phyloP scores from a whole-genome alignment of 1,140 invertebrate genomes.

The Philotrypesis tridentata region DNA sequence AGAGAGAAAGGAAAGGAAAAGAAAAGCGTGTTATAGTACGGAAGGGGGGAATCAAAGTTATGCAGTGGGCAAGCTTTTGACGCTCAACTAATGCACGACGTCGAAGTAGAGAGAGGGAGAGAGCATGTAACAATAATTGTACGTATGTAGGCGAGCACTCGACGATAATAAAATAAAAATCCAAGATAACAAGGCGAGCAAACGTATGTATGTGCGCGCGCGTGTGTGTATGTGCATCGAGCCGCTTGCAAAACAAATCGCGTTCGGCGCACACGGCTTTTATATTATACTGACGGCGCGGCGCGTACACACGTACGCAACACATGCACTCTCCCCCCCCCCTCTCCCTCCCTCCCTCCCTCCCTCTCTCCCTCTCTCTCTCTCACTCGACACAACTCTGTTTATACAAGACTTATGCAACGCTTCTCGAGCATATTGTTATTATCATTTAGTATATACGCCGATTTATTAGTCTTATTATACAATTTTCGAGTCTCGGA shows the following conservation, averaged over 20 bases:
- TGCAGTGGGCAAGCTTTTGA: neutral
- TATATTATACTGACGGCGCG: conserved; percentile 37
- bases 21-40: too few species aligned
- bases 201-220: neutral
- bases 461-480: conserved; percentile 48
- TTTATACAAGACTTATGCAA: conserved; percentile 52
- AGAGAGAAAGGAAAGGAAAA: neutral
- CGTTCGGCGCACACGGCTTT: conserved; percentile 39
- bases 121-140: conserved; percentile 13
- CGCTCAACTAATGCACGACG: neutral
- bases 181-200: conserved; percentile 26
- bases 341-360: too few species aligned
- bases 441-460: conserved; percentile 43
- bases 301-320: neutral
- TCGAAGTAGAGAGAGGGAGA: too few species aligned
- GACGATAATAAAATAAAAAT: conserved; percentile 44
- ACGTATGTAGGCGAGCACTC: conserved; percentile 10
- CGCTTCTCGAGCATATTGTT: conserved; percentile 41
- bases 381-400: conserved; percentile 37
- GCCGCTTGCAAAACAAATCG: conserved; percentile 49
- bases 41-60: too few species aligned
- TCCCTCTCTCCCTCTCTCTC: too few species aligned
- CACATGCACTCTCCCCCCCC: too few species aligned
- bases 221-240: neutral
- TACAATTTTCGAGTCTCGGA: conserved; percentile 41